phyloP scores from a whole-genome alignment of 2,888 invertebrate species.

The Eilema caniola region DNA sequence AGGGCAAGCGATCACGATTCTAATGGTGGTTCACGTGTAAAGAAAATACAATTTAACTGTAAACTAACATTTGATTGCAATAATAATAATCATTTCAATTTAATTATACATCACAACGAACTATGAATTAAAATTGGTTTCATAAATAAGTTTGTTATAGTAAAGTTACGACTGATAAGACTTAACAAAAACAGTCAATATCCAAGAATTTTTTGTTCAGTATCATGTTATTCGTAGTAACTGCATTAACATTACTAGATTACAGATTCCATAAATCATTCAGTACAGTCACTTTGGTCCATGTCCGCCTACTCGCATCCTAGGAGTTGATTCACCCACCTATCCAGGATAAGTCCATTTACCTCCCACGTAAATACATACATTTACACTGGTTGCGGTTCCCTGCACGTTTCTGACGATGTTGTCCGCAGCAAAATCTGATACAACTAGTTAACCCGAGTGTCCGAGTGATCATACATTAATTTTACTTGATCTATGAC shows the following conservation, averaged over 20 bases:
- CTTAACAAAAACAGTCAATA: neutral
- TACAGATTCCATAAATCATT: conserved; percentile 66
- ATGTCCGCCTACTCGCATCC: conserved; percentile 59
- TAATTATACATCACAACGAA: too few relatives aligned
- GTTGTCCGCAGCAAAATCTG: conserved; percentile 36
- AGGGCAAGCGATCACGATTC: conserved; percentile 71
- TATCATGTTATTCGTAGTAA: conserved; percentile 54
- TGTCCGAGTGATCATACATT: conserved; percentile 29
- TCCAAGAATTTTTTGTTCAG: conserved; percentile 28
- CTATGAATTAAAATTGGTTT: too few relatives aligned
- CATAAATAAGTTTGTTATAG: too few relatives aligned
- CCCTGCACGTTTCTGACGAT: conserved; percentile 22
- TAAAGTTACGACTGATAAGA: neutral
- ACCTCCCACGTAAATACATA: conserved; percentile 60
- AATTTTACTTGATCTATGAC: conserved; percentile 44
- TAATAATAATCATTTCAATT: conserved; percentile 14
- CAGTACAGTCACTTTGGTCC: conserved; percentile 48
- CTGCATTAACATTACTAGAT: conserved; percentile 60
- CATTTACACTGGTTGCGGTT: conserved; percentile 41
- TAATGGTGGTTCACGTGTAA: conserved; percentile 55
- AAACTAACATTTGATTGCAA: conserved; percentile 38
- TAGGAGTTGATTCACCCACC: conserved; percentile 55
- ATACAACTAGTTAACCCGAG: conserved; percentile 38
- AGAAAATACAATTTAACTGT: conserved; percentile 36
- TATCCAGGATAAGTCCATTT: conserved; percentile 58